Conservation (phyloP, 2,888 invertebrate genomes). For the Erebia epiphron region DNA sequence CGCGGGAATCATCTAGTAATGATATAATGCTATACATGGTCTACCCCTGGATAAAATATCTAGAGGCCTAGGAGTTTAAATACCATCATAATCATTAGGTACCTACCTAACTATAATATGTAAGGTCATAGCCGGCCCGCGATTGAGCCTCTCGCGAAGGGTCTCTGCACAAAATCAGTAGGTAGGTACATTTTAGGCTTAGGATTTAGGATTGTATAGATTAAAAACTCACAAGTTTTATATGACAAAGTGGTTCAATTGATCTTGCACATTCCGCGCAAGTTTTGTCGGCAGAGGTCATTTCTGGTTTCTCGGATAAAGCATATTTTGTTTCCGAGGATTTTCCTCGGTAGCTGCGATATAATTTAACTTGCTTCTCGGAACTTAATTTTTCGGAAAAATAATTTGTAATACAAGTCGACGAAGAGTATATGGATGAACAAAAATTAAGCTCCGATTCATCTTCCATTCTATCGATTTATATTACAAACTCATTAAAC, state of each 20-base stretch:
- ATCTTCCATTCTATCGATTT: slow-evolving; percentile 15
- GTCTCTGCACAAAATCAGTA: no score
- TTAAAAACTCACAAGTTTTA: slow-evolving; percentile 33
- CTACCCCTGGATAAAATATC: no score
- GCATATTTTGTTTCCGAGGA: not conserved
- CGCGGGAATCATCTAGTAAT: no score
- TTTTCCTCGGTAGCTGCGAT: not conserved
- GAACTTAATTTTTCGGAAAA: slow-evolving; percentile 1
- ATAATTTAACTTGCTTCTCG: not conserved
- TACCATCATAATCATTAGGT: no score
- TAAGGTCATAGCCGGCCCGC: no score
- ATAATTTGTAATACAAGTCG: slow-evolving; percentile 15
- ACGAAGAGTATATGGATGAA: slow-evolving; percentile 7
- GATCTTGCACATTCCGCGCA: slow-evolving; percentile 35
- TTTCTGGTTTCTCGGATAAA: slow-evolving; percentile 12
- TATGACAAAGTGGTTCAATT: slow-evolving; percentile 46
- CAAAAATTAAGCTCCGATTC: not conserved
- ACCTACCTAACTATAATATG: no score
- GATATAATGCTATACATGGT: no score
- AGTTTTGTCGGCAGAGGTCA: slow-evolving; percentile 11
- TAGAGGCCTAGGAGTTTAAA: no score
- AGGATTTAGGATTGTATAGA: not conserved
- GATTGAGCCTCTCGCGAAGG: no score
- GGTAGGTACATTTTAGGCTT: no score
- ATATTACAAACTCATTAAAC: slow-evolving; percentile 13